Evolutionary conservation across 2,888 invertebrate species (phyloP).

Genomic region (Tetropium fuscum): DNA sequence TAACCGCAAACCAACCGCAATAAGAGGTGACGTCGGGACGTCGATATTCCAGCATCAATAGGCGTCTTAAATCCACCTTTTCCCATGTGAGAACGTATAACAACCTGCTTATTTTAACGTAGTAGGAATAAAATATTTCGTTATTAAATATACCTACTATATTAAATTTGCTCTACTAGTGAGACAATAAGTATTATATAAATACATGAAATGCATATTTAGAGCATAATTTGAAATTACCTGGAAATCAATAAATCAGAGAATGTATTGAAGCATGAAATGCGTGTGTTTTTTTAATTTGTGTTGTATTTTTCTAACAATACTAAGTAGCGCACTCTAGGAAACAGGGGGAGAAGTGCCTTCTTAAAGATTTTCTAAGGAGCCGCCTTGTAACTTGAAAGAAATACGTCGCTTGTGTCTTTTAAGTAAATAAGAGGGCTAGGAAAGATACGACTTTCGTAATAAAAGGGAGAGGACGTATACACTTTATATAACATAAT

Average conservation of each 20-base stretch:
- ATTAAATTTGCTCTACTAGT: too few species aligned
- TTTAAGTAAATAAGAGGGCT: conserved; percentile 45
- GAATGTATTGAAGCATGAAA: background rate
- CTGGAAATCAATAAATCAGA: background rate
- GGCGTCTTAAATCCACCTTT: conserved; percentile 54
- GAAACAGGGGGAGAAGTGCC: conserved; percentile 55
- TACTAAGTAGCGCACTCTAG: conserved; percentile 58
- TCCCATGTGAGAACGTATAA: background rate
- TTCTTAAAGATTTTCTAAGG: conserved; percentile 57
- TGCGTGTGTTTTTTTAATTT: background rate
- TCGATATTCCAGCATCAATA: conserved; percentile 58
- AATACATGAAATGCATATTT: too few species aligned
- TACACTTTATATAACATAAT: too few species aligned
- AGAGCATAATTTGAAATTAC: too few species aligned
- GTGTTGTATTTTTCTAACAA: conserved; percentile 7
- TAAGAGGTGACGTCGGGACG: conserved; percentile 65
- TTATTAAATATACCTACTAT: background rate
- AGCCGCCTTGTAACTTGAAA: conserved; percentile 43
- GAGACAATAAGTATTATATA: too few species aligned
- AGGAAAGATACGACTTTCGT: conserved; percentile 43
- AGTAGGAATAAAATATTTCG: background rate
- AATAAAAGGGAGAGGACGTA: conserved; percentile 14
- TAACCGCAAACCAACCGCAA: conserved; percentile 67
- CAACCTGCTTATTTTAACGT: background rate
- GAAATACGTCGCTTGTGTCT: conserved; percentile 44